Conservation (phyloP, 2,888 invertebrate genomes). For the Synergus gifuensis region DNA sequence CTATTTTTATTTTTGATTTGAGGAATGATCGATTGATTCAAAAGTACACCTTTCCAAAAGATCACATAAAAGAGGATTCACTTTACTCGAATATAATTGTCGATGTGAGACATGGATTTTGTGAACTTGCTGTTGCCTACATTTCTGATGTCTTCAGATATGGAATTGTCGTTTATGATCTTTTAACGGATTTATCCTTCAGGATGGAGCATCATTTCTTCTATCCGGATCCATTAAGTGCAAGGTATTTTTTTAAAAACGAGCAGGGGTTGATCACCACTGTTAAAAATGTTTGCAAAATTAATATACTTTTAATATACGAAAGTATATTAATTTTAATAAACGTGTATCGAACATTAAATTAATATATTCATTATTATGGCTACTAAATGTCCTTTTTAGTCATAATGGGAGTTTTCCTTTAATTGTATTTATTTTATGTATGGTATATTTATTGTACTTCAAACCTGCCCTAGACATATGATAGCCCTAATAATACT, state of each 20-base stretch:
- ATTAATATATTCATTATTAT: no score
- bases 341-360: no score
- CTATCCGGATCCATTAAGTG: conserved; percentile 86
- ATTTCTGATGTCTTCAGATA: conserved; percentile 86
- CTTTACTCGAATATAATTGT: conserved; percentile 84
- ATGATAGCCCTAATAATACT: no score
- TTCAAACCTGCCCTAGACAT: no score
- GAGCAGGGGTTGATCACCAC: no score
- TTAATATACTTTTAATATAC: no score
- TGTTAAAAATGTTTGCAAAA: no score
- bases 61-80: conserved; percentile 84
- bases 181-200: conserved; percentile 82
- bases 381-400: no score
- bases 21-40: conserved; percentile 82
- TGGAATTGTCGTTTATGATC: conserved; percentile 82
- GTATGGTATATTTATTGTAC: no score
- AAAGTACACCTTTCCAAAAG: conserved; percentile 83
- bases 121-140: conserved; percentile 84
- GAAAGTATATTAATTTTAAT: no score
- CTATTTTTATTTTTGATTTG: conserved; percentile 86
- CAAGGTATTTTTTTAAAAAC: conserved; percentile 66
- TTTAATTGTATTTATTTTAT: no score
- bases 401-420: no score
- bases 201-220: conserved; percentile 85
- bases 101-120: conserved; percentile 81